Evolutionary conservation across 2,113 vertebrate genomes (phyloP), one percentile per base, ranked within the genome.

Genomic region (Pelusios castaneus): DNA sequence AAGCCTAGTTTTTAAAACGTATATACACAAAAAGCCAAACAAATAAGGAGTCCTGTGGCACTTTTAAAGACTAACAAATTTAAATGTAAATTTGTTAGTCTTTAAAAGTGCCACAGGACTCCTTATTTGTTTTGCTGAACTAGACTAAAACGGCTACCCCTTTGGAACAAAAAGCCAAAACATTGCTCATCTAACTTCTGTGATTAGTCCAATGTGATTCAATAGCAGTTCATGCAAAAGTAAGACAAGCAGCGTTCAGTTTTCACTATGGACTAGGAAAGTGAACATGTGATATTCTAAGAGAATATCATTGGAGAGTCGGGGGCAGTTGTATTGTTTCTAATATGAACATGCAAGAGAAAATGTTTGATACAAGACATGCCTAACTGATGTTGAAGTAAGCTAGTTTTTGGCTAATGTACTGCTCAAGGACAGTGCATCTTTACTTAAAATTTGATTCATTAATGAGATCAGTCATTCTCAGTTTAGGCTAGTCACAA

Each of bases 361-460:
- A 84, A 89, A 31, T 24, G 25, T 45, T n/a, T 38, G 45, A 21
- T 47, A 17, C 31, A n/a, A 9, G 1, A 25, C 1, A 86, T 73
- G 93, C 21, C 19, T 3, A 4, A 25, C 25, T 2, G 16, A 17
- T 5, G 14, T 55, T 21, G 73, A 1, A 0, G 41, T 5, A 12
- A 24, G 25, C 34, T 63, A 70, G 38, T 6, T 47, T 1, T 8
- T 63, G 78, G 12, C 56, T 43, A 4, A 2, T 0, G 0, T 43
- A 45, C 8, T 24, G 54, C 43, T 22, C 13, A 9, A 12, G 4
- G 21, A 5, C 0, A 2, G 2, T 4, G 24, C 47, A 3, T 3
- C 55, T 27, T n/a, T 47, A 2, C 4, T 0, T 4, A 43, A 43
- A 76, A 8, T 8, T 27, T 45, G 73, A 76, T 22, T 25, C 25